Base-by-base conservation (phyloP, 1,140 invertebrate species). In the Diachasmimorpha longicaudata region DNA sequence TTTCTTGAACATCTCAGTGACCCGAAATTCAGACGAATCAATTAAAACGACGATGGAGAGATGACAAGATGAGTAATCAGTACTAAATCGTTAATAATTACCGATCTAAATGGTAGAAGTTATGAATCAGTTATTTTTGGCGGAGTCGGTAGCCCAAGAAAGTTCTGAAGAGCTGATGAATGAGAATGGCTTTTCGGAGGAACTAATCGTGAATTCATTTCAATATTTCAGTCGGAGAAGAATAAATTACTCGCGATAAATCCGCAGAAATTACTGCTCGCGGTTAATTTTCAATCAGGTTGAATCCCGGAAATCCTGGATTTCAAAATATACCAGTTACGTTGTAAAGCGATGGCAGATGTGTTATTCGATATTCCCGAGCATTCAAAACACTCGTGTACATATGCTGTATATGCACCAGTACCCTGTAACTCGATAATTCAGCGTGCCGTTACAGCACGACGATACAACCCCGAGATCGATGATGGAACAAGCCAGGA, bases 351-450 rank as follows among this genome's bases (percentile, higher is more conserved):
- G 19, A 23, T 63, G 58, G 21, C 58, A 25, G 5, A 9, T 3
- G 21, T 63, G 58, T 36, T 74, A 68, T 74, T 63, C 39, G 63
- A 46, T 48, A 74, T 71, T 74, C 19, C n/a, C 68, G 68, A 19
- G 72, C 63, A 46, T 55, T 16, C 14, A 37, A 72, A 74, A 63
- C 67, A 36, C 44, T 44, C 25, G 23, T 52, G 66, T 75, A 46
- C 36, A 70, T 36, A 37, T 75, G 37, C 74, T 75, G 36, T 16
- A 70, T 36, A 37, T 75, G 37, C 74, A 70, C 31, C 70, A 63
- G 68, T 44, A 48, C 42, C 31, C 9, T 11, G 31, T 44, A 37
- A 75, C 67, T 75, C 68, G 68, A 70, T 75, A 70, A 75, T 75
- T 75, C 67, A 75, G 19, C 74, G 68, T 75, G 72, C 46, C 72